Percentiles rank a stretch among this genome's conserved stretches.
These are phyloP conservation scores for Pseudonaja textilis DNA, from an alignment of 2,113 vertebrate species.

Conservation along the genomic window DNA sequence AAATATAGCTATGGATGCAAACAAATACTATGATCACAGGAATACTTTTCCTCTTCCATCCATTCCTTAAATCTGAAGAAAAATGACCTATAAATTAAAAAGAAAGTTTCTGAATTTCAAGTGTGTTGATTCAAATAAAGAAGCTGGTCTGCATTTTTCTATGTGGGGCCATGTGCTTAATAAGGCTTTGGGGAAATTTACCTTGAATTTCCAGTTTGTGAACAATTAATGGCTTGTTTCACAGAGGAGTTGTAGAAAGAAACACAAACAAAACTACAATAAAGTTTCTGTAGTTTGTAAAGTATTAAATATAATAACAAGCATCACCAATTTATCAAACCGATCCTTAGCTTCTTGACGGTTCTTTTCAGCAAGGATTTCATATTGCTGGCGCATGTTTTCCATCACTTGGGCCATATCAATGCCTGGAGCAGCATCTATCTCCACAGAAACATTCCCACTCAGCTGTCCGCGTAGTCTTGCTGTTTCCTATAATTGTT, in stretches of 20 bases:
- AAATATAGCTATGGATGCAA: not conserved
- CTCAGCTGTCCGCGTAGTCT: conserved; percentile 50
- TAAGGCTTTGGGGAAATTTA: not conserved
- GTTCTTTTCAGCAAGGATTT: conserved; percentile 72
- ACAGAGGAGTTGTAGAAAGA: not conserved
- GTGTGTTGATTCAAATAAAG: not conserved
- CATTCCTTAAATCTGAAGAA: not conserved
- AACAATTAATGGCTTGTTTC: not conserved
- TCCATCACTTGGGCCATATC: conserved; percentile 70
- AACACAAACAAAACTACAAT: not conserved
- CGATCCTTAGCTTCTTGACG: conserved; percentile 74
- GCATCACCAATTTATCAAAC: conserved; percentile 76
- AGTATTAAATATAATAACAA: not conserved
- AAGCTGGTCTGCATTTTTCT: not conserved
- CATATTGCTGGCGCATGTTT: conserved; percentile 84
- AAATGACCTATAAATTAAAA: not conserved
- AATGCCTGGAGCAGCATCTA: conserved; percentile 75
- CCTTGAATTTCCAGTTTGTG: not conserved
- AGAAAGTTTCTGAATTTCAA: not conserved
- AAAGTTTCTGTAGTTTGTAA: not conserved
- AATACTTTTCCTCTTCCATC: not conserved
- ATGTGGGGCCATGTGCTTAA: not conserved
- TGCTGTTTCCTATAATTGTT: conserved; percentile 41
- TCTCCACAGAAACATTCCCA: conserved; percentile 73
- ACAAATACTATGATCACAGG: not conserved